Evolutionary conservation across 2,113 vertebrate genomes (phyloP).

Genomic region (Sisor rabdophorus): DNA sequence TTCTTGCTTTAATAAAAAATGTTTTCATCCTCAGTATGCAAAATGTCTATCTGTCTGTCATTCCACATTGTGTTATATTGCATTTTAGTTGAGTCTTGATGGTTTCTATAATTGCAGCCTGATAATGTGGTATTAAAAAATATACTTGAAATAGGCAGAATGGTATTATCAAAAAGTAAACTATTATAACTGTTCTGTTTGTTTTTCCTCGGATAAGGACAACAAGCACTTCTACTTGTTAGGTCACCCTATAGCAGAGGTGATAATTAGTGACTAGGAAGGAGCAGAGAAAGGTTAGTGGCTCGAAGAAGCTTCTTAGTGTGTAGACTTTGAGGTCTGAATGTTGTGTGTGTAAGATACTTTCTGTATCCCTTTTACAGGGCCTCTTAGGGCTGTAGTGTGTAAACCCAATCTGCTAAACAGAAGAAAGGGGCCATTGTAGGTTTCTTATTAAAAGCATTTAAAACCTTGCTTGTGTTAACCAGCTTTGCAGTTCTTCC

Average conservation of each 20-base stretch:
- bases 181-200: neutral
- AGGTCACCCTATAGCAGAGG: neutral
- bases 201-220: neutral
- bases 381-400: constrained; percentile 58
- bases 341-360: constrained; percentile 32
- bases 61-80: no score
- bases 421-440: constrained; percentile 70
- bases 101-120: no score
- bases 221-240: neutral
- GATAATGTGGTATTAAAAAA: no score
- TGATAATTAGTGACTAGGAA: neutral
- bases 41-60: no score
- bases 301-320: constrained; percentile 21
- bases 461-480: constrained; percentile 62
- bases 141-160: no score
- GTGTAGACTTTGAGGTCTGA: constrained; percentile 15
- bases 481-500: constrained; percentile 52
- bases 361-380: constrained; percentile 46
- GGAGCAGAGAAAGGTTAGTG: constrained; percentile 8
- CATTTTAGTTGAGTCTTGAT: no score
- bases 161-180: no score
- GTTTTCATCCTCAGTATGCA: no score
- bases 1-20: no score
- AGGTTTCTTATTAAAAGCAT: constrained; percentile 65
- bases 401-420: constrained; percentile 66